These are phyloP conservation scores for Emys orbicularis DNA, from an alignment of 2,797 vertebrate species.

Conservation along the genomic window DNA sequence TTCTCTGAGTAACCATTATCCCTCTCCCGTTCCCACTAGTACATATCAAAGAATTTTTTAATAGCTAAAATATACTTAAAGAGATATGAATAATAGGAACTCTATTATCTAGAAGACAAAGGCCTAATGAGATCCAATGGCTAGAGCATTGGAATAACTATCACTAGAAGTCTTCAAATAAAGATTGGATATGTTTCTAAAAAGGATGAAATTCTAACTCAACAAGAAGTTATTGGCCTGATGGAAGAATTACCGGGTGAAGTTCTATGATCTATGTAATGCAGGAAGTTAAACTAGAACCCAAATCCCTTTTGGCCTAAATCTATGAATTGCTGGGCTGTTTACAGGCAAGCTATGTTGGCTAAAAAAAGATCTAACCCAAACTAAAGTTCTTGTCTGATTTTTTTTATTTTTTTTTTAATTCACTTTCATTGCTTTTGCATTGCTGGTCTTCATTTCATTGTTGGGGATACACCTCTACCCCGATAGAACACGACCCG, in stretches of 20 bases:
- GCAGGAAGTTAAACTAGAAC: conserved; percentile 15
- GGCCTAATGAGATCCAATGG: background rate
- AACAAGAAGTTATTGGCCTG: background rate
- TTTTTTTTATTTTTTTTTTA: background rate
- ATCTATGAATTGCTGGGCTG: background rate
- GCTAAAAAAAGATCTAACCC: background rate
- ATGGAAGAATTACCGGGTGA: background rate
- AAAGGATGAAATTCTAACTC: background rate
- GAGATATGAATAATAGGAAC: background rate
- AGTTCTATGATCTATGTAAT: background rate
- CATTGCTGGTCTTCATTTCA: background rate
- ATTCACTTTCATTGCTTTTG: background rate
- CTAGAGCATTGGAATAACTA: fast-evolving
- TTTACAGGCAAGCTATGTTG: background rate
- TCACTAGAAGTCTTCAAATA: background rate
- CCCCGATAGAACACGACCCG: no score
- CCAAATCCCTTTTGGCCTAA: background rate
- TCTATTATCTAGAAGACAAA: background rate
- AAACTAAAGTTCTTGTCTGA: conserved; percentile 29
- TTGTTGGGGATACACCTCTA: background rate
- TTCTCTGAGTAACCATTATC: background rate
- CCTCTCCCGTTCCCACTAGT: background rate
- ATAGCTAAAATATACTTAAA: background rate
- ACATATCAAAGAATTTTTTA: background rate
- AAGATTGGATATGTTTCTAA: background rate